These are phyloP conservation scores for Oophaga sylvatica DNA, from an alignment of 2,797 vertebrate species.

Conservation along the genomic window DNA sequence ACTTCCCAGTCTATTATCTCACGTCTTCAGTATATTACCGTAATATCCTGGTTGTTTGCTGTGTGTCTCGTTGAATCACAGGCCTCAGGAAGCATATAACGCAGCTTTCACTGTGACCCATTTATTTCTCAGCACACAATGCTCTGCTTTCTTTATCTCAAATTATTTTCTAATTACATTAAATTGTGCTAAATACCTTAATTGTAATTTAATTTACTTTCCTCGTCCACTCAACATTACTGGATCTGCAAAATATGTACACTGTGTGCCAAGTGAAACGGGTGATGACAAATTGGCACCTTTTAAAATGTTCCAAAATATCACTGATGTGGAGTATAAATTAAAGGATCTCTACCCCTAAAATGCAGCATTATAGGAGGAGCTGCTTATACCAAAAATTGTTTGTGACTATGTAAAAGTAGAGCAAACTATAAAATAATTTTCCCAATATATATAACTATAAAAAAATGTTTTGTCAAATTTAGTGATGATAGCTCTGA, in stretches of 20 bases:
- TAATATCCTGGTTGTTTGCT: background rate
- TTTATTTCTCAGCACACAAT: background rate
- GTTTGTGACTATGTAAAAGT: too few relatives aligned
- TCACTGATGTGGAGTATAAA: background rate
- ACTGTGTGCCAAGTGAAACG: background rate
- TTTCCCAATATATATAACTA: too few relatives aligned
- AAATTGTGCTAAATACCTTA: background rate
- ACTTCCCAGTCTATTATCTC: too few relatives aligned
- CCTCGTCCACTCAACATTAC: background rate
- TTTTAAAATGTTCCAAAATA: background rate
- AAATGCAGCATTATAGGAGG: background rate
- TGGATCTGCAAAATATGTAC: background rate
- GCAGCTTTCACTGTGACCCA: background rate
- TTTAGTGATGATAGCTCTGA: too few relatives aligned
- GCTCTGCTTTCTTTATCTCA: background rate
- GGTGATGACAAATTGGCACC: background rate
- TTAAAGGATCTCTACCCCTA: background rate
- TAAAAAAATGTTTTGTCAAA: too few relatives aligned
- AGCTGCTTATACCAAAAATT: background rate
- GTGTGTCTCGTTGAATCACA: background rate
- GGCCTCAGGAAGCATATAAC: background rate
- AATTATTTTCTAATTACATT: conserved; percentile 19
- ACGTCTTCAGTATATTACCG: background rate
- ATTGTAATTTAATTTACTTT: background rate
- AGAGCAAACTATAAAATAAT: too few relatives aligned